These are phyloP conservation scores for Takifugu flavidus DNA, from an alignment of 2,113 vertebrate genomes.

Conservation along the genomic window DNA sequence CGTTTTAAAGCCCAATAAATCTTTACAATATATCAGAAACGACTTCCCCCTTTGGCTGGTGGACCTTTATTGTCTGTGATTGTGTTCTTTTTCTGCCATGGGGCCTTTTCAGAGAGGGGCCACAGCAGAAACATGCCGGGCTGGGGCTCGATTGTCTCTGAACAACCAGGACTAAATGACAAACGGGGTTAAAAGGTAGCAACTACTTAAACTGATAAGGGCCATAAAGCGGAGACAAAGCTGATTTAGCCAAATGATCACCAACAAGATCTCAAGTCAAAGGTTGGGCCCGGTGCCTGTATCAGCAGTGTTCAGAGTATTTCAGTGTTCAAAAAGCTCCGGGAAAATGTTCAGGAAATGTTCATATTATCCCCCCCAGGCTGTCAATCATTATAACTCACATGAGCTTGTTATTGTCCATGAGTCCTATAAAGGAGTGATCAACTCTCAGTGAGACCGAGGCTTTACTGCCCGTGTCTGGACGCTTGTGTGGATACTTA, in stretches of 20 bases:
- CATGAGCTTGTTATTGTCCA: constrained; percentile 1
- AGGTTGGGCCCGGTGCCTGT: too few relatives aligned
- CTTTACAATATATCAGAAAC: constrained; percentile 56
- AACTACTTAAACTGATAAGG: not conserved
- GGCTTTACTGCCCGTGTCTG: constrained; percentile 2
- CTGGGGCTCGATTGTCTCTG: not conserved
- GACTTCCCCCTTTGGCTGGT: constrained; percentile 18
- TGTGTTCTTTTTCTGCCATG: constrained; percentile 29
- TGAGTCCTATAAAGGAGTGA: constrained; percentile 1
- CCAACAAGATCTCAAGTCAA: too few relatives aligned
- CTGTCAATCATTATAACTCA: constrained; percentile 21
- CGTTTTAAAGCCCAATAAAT: constrained; percentile 75
- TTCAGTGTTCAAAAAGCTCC: too few relatives aligned
- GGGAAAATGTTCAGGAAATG: too few relatives aligned
- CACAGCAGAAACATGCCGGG: not conserved
- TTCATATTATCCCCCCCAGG: not conserved
- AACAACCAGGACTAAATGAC: too few relatives aligned
- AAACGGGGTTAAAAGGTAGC: not conserved
- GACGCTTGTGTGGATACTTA: constrained; percentile 73
- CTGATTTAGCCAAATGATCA: too few relatives aligned
- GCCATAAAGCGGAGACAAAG: not conserved
- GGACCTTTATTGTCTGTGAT: constrained; percentile 6
- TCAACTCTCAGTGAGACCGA: not conserved
- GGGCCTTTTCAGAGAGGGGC: constrained; percentile 15
- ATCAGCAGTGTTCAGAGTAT: too few relatives aligned